Evolutionary conservation across 2,888 invertebrate species (phyloP).

Genomic region (Nomada ruficornis): DNA sequence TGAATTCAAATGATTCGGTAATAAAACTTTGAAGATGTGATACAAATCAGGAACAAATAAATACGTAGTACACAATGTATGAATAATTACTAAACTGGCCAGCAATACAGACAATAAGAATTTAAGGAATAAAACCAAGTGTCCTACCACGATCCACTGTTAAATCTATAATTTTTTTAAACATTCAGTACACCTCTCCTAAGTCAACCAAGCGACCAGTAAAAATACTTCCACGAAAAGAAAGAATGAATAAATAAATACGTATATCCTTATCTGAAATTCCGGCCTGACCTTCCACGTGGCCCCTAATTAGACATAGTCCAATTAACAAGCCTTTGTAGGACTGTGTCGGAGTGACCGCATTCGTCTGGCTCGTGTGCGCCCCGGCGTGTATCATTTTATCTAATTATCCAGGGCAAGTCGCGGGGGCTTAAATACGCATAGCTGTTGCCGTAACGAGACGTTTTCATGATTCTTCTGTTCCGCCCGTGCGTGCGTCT

Average conservation of each 20-base stretch:
- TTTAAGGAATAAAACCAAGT: no score
- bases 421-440: conserved; percentile 42
- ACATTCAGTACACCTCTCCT: no score
- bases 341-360: conserved; percentile 13
- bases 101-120: no score
- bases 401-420: conserved; percentile 58
- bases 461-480: conserved; percentile 53
- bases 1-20: no score
- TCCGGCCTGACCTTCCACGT: neutral
- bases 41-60: no score
- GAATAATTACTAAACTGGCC: no score
- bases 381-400: conserved; percentile 52
- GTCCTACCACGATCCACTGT: no score
- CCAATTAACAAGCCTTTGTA: conserved; percentile 55
- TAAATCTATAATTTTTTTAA: no score
- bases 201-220: no score
- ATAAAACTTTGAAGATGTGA: no score
- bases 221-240: neutral
- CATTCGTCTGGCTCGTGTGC: conserved; percentile 42
- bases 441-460: conserved; percentile 50
- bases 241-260: neutral
- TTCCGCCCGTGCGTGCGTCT: conserved; percentile 34
- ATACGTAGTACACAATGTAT: no score
- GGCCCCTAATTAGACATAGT: conserved; percentile 60
- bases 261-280: neutral